Percentiles rank a stretch among this genome's conserved stretches.
Evolutionary conservation across 92 coral and sea anemone genomes (phyloP).

Genomic region (Plumapathes pennacea): DNA sequence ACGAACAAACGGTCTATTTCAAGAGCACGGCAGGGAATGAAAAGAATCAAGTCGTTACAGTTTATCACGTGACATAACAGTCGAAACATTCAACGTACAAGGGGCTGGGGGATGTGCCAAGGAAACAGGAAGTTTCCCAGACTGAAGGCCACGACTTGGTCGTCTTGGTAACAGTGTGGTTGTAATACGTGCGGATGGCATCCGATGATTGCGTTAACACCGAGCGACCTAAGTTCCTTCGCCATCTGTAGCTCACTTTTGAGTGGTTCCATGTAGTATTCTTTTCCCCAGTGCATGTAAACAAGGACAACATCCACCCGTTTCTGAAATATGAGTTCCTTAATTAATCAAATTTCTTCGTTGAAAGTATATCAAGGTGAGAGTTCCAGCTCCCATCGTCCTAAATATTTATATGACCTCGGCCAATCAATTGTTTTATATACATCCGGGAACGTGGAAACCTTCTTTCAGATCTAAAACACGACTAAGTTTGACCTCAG

Average conservation of each 20-base stretch:
- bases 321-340: constrained; percentile 3
- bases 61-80: too few species aligned
- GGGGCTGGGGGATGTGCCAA: constrained; percentile 16
- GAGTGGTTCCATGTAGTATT: neutral
- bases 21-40: too few species aligned
- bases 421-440: too few species aligned
- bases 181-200: constrained; percentile 75
- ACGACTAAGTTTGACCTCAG: too few species aligned
- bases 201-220: constrained; percentile 65
- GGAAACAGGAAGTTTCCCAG: constrained; percentile 74
- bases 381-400: neutral
- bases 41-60: too few species aligned
- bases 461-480: too few species aligned
- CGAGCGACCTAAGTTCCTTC: constrained; percentile 44
- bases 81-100: neutral
- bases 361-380: neutral
- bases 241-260: constrained; percentile 34
- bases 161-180: constrained; percentile 23
- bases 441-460: too few species aligned
- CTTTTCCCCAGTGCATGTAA: constrained; percentile 65
- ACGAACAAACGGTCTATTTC: too few species aligned
- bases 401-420: neutral
- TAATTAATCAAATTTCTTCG: neutral
- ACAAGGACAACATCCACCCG: constrained; percentile 58
- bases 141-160: constrained; percentile 62